Conservation (phyloP, 2,113 vertebrate genomes). For the Neodon shergylaensis region DNA sequence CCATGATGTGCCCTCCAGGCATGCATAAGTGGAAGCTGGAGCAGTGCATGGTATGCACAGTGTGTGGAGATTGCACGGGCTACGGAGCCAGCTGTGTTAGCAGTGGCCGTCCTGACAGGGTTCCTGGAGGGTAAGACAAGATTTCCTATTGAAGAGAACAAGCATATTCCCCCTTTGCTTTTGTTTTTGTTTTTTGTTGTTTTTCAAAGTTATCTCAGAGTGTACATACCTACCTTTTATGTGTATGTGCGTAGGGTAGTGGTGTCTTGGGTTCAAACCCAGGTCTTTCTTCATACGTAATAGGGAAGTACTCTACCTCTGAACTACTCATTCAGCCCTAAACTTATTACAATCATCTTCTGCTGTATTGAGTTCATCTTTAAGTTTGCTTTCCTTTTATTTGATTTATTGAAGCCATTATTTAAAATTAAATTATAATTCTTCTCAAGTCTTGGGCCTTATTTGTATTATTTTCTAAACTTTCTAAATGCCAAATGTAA, state of each 20-base stretch:
- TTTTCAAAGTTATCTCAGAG: conserved; percentile 1
- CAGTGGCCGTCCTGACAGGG: conserved; percentile 96
- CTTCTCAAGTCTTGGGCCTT: neutral
- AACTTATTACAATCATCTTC: conserved; percentile 22
- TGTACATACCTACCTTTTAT: neutral
- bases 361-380: neutral
- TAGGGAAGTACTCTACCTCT: neutral
- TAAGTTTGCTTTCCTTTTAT: conserved; percentile 3
- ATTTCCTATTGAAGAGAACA: neutral
- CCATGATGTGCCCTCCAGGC: conserved; percentile 99
- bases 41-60: conserved; percentile 99
- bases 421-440: conserved; percentile 33
- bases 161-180: neutral
- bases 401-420: conserved; percentile 36
- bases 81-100: conserved; percentile 99
- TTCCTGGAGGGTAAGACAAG: conserved; percentile 95
- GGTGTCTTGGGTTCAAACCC: neutral
- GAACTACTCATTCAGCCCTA: neutral
- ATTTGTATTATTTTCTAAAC: conserved; percentile 31
- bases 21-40: conserved; percentile 99
- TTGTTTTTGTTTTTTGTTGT: neutral
- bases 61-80: conserved; percentile 98
- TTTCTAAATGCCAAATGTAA: neutral
- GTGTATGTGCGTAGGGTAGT: neutral
- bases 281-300: too few species aligned